Percentiles rank a stretch among this genome's conserved stretches.
Conservation (phyloP, 2,888 invertebrate species). For the Kuschelorhynchus macadamiae region DNA sequence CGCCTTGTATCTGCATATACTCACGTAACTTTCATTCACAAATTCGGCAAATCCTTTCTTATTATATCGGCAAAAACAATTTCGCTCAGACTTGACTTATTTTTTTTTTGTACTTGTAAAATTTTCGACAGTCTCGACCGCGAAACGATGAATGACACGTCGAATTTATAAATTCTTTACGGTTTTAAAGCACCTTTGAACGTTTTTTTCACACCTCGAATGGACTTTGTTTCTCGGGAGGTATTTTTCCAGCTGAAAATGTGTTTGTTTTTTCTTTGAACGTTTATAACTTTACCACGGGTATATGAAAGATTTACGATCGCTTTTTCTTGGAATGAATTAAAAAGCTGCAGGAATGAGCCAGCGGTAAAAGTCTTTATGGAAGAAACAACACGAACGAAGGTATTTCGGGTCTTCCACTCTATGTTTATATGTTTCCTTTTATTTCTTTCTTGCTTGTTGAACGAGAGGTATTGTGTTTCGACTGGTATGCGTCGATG, state of each 20-base stretch:
- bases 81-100: constrained; percentile 4
- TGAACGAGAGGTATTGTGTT: neutral
- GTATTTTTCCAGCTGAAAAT: constrained; percentile 20
- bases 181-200: too few relatives aligned
- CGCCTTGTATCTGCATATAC: constrained; percentile 3
- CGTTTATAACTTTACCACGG: constrained; percentile 6
- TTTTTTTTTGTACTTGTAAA: neutral
- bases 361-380: constrained; percentile 6
- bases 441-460: too few relatives aligned
- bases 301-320: constrained; percentile 5
- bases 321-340: constrained; percentile 12
- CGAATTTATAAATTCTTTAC: too few relatives aligned
- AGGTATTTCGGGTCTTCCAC: neutral
- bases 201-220: neutral
- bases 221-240: neutral
- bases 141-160: too few relatives aligned
- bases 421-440: too few relatives aligned
- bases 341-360: constrained; percentile 2
- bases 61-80: neutral
- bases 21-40: constrained; percentile 3
- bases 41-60: constrained; percentile 6
- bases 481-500: neutral
- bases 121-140: too few relatives aligned
- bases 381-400: constrained; percentile 10
- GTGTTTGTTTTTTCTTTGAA: constrained; percentile 16